Evolutionary conservation across 2,113 vertebrate species (phyloP).

Genomic region (Dascyllus trimaculatus): DNA sequence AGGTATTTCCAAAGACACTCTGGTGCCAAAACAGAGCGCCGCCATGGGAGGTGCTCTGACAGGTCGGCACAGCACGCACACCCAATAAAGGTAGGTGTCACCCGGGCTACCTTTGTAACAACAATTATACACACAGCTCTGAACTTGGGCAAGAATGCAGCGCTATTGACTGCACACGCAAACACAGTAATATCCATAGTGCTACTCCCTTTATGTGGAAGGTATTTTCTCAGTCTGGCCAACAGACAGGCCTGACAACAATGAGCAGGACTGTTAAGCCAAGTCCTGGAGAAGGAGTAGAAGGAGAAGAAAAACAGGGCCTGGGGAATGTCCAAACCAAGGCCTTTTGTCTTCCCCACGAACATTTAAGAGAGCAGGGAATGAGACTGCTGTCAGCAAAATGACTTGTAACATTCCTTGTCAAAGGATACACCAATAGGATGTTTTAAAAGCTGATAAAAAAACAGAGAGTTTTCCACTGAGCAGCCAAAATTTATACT

Average conservation of each 20-base stretch:
- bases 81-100: conserved; percentile 71
- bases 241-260: conserved; percentile 79
- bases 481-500: conserved; percentile 8
- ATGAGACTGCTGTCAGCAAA: conserved; percentile 79
- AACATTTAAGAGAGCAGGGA: conserved; percentile 71
- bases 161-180: conserved; percentile 46
- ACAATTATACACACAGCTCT: conserved; percentile 58
- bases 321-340: conserved; percentile 72
- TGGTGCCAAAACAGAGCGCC: conserved; percentile 72
- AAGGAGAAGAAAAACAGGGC: conserved; percentile 73
- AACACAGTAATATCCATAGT: conserved; percentile 53
- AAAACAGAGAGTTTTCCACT: conserved; percentile 53
- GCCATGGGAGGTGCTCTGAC: conserved; percentile 68
- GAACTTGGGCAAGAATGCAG: conserved; percentile 55
- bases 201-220: conserved; percentile 74
- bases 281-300: conserved; percentile 70
- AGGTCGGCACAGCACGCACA: conserved; percentile 67
- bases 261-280: conserved; percentile 79
- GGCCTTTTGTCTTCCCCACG: conserved; percentile 72
- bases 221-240: conserved; percentile 76
- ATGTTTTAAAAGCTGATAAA: conserved; percentile 57
- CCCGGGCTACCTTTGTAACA: conserved; percentile 55
- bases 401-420: conserved; percentile 81
- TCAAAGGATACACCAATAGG: conserved; percentile 56
- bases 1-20: conserved; percentile 78